Conservation (phyloP, 2,113 vertebrate species). For the Cebus imitator region DNA sequence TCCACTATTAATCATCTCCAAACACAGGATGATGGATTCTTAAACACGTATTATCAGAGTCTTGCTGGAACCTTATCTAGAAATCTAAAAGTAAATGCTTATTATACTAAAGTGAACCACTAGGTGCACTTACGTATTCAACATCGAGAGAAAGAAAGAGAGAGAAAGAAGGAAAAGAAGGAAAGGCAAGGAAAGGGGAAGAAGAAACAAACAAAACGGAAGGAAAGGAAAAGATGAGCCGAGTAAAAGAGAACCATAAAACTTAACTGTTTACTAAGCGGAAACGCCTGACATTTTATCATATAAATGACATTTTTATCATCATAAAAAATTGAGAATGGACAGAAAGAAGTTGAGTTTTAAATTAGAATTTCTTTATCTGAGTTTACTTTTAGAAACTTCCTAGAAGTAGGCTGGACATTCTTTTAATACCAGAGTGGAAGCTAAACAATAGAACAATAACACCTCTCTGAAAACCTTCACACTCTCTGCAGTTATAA, state of each 20-base stretch:
- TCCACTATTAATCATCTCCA: conserved; percentile 77
- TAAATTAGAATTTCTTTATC: conserved; percentile 27
- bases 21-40: conserved; percentile 76
- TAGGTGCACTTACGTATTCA: conserved; percentile 65
- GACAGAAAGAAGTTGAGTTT: conserved; percentile 11
- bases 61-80: conserved; percentile 78
- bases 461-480: conserved; percentile 74
- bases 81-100: conserved; percentile 82
- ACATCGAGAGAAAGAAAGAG: not conserved
- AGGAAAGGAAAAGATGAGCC: not conserved
- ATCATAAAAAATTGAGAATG: conserved; percentile 12
- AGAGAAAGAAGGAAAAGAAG: not conserved
- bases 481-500: conserved; percentile 74
- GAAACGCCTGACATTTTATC: conserved; percentile 46
- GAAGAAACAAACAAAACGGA: no score
- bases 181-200: accelerated
- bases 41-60: conserved; percentile 80
- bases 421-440: conserved; percentile 51
- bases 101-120: conserved; percentile 78
- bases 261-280: conserved; percentile 50
- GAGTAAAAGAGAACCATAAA: conserved; percentile 61
- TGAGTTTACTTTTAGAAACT: not conserved
- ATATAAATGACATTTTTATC: conserved; percentile 62
- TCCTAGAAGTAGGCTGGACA: not conserved
- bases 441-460: conserved; percentile 77